Conservation (phyloP, 2,113 vertebrate species). For the Diphyllodes magnificus region DNA sequence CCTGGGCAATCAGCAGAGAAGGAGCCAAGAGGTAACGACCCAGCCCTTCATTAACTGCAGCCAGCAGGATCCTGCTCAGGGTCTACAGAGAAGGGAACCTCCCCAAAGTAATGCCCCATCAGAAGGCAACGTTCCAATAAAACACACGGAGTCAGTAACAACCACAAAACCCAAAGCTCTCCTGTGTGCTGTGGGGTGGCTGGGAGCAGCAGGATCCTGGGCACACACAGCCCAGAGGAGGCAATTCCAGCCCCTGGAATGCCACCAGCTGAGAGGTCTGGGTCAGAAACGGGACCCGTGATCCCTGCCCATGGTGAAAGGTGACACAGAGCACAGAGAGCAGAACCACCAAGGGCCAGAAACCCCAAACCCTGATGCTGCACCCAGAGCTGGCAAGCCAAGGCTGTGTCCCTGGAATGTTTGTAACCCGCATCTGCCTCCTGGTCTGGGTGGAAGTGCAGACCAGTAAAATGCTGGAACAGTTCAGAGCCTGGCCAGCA, state of each 20-base stretch:
- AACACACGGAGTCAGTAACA: not conserved
- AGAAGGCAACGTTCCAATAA: not conserved
- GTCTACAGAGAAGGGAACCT: not conserved
- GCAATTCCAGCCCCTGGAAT: not conserved
- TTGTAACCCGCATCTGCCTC: not conserved
- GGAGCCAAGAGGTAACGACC: fast-evolving
- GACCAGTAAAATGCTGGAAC: not conserved
- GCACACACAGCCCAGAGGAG: not conserved
- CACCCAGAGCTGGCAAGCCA: not conserved
- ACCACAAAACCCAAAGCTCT: no score
- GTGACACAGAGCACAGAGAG: not conserved
- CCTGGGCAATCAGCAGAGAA: not conserved
- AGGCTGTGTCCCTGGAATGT: not conserved
- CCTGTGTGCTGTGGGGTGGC: fast-evolving
- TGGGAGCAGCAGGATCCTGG: not conserved
- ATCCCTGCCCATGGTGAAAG: fast-evolving
- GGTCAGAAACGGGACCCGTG: fast-evolving
- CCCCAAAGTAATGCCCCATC: fast-evolving
- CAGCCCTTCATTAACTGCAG: not conserved
- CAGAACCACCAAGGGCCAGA: no score
- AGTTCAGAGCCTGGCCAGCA: not conserved
- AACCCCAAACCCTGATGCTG: fast-evolving
- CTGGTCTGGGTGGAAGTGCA: not conserved
- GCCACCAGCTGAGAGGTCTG: not conserved
- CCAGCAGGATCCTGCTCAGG: fast-evolving